A percentile compares a stretch with the other conserved stretches of the same genome.
phyloP scores from a whole-genome alignment of 2,888 invertebrate species.

The Thymelicus sylvestris region DNA sequence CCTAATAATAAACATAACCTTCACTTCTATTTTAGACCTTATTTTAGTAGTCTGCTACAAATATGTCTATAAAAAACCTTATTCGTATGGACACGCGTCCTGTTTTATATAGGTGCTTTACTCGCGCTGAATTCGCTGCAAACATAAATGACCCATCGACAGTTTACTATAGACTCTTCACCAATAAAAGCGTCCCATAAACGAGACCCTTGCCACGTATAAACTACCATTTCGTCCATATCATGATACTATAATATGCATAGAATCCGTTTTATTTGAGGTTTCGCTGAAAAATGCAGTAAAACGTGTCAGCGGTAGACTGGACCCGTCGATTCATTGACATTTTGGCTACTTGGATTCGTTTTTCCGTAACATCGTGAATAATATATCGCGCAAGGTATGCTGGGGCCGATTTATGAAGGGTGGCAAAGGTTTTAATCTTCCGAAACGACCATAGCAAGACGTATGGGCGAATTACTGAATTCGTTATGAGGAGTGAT shows the following conservation, averaged over 20 bases:
- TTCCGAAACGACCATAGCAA: slow-evolving; percentile 80
- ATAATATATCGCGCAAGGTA: slow-evolving; percentile 75
- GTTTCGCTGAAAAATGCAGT: slow-evolving; percentile 65
- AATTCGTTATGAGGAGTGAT: slow-evolving; percentile 78
- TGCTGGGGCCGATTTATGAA: slow-evolving; percentile 77
- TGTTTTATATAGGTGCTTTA: slow-evolving; percentile 46
- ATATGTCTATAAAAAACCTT: slow-evolving; percentile 38
- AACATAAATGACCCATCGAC: slow-evolving; percentile 61
- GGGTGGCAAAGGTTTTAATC: slow-evolving; percentile 81
- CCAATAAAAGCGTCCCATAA: slow-evolving; percentile 72
- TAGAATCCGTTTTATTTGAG: slow-evolving; percentile 80
- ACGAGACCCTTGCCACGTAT: slow-evolving; percentile 69
- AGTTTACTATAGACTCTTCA: slow-evolving; percentile 74
- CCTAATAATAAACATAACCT: slow-evolving; percentile 12
- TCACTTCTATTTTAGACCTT: background rate
- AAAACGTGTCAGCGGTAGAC: slow-evolving; percentile 49
- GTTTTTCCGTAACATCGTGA: slow-evolving; percentile 74
- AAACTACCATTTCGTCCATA: slow-evolving; percentile 71
- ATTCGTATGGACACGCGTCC: slow-evolving; percentile 20
- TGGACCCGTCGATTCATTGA: slow-evolving; percentile 55
- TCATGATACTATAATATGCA: slow-evolving; percentile 83
- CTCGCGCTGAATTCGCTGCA: slow-evolving; percentile 49
- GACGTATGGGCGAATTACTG: slow-evolving; percentile 82
- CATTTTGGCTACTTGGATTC: slow-evolving; percentile 68
- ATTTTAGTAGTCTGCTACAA: slow-evolving; percentile 7